Percentiles rank a stretch among this genome's conserved stretches.
Evolutionary conservation across 2,797 vertebrate species (phyloP).

Genomic region (Diplodus puntazzo): DNA sequence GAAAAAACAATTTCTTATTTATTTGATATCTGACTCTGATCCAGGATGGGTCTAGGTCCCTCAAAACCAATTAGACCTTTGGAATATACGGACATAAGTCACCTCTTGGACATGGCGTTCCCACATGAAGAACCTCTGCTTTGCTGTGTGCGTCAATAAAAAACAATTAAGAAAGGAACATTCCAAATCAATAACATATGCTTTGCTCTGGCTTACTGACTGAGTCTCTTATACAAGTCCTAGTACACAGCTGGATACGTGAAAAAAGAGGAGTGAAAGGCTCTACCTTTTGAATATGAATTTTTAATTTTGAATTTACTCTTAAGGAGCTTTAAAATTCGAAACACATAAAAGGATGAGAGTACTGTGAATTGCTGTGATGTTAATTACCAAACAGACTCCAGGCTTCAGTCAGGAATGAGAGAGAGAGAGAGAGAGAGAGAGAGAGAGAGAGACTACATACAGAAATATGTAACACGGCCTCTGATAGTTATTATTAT

Average conservation of each 20-base stretch:
- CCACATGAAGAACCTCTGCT: background rate
- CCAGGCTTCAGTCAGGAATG: background rate
- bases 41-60: no score
- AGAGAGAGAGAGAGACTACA: background rate
- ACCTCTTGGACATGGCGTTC: no score
- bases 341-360: background rate
- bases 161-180: background rate
- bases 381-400: background rate
- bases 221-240: background rate
- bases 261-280: background rate
- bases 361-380: background rate
- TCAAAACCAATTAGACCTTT: background rate
- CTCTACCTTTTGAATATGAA: background rate
- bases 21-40: background rate
- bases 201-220: background rate
- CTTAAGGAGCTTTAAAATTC: background rate
- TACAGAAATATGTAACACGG: background rate
- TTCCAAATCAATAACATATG: background rate
- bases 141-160: background rate
- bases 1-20: background rate
- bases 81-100: background rate
- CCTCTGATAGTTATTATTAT: background rate
- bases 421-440: constrained; percentile 1
- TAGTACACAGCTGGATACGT: background rate
- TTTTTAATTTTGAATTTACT: background rate